Evolutionary conservation across 2,888 invertebrate genomes (phyloP).

Genomic region (Agrochola litura): DNA sequence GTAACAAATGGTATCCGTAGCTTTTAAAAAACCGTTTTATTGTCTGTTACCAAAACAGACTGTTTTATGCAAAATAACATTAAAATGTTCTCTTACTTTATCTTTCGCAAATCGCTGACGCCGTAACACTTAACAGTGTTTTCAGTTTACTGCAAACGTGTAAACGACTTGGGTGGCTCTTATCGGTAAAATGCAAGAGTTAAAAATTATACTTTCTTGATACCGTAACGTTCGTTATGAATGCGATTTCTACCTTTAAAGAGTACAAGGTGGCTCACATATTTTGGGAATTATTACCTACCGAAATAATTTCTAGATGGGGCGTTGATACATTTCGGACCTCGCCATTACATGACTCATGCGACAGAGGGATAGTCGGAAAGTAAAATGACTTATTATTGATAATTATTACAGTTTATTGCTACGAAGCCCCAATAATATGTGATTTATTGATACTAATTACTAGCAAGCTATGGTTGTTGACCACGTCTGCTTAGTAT

Average conservation of each 20-base stretch:
- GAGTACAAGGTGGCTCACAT: slow-evolving; percentile 27
- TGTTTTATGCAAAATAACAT: slow-evolving; percentile 36
- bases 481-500: slow-evolving; percentile 73
- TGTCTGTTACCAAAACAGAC: slow-evolving; percentile 25
- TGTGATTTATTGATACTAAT: slow-evolving; percentile 65
- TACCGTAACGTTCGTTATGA: slow-evolving; percentile 13
- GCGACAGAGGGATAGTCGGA: neutral
- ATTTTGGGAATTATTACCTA: slow-evolving; percentile 23
- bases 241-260: slow-evolving; percentile 14
- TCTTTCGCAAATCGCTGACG: slow-evolving; percentile 33
- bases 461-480: slow-evolving; percentile 64
- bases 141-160: slow-evolving; percentile 42
- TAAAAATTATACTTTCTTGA: slow-evolving; percentile 40
- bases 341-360: neutral
- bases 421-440: slow-evolving; percentile 45
- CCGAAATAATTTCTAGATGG: slow-evolving; percentile 26
- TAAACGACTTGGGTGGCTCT: slow-evolving; percentile 50
- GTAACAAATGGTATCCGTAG: slow-evolving; percentile 42
- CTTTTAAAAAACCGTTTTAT: slow-evolving; percentile 35
- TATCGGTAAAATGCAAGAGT: slow-evolving; percentile 42
- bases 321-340: slow-evolving; percentile 8
- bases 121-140: slow-evolving; percentile 38
- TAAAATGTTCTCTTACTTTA: slow-evolving; percentile 31
- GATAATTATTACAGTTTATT: slow-evolving; percentile 25
- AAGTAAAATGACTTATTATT: slow-evolving; percentile 27